These are phyloP conservation scores for Cephalophus harveyi DNA, from an alignment of 2,113 vertebrate genomes.

Conservation along the genomic window DNA sequence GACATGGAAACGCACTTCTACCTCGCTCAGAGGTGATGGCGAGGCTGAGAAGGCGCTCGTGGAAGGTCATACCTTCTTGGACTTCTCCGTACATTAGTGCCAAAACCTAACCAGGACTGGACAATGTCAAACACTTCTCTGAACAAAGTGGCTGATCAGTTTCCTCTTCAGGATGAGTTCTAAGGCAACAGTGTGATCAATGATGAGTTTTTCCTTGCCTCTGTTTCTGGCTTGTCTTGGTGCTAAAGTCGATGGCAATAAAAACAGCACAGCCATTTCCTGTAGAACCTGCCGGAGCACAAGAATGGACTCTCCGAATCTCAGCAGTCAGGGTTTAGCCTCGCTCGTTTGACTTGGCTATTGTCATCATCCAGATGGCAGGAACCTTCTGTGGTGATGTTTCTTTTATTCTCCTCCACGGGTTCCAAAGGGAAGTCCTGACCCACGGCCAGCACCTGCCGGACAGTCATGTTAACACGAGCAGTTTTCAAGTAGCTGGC, in stretches of 20 bases:
- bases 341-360: conserved; percentile 66
- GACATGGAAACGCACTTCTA: not conserved
- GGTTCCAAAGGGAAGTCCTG: conserved; percentile 83
- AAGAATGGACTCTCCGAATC: not conserved
- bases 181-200: not conserved
- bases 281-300: not conserved
- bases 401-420: not conserved
- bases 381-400: not conserved
- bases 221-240: not conserved
- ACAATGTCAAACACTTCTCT: not conserved
- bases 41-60: not conserved
- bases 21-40: not conserved
- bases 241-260: not conserved
- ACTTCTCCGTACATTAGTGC: not conserved
- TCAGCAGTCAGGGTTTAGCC: conserved; percentile 67
- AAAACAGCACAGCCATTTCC: not conserved
- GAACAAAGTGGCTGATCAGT: not conserved
- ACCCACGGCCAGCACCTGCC: conserved; percentile 89
- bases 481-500: conserved; percentile 87
- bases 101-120: not conserved
- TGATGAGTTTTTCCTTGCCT: not conserved
- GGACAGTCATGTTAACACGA: conserved; percentile 93
- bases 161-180: not conserved
- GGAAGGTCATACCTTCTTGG: not conserved
- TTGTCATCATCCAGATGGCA: conserved; percentile 53